Conservation (phyloP, 2,888 invertebrate genomes). For the Cryptosula pallasiana region DNA sequence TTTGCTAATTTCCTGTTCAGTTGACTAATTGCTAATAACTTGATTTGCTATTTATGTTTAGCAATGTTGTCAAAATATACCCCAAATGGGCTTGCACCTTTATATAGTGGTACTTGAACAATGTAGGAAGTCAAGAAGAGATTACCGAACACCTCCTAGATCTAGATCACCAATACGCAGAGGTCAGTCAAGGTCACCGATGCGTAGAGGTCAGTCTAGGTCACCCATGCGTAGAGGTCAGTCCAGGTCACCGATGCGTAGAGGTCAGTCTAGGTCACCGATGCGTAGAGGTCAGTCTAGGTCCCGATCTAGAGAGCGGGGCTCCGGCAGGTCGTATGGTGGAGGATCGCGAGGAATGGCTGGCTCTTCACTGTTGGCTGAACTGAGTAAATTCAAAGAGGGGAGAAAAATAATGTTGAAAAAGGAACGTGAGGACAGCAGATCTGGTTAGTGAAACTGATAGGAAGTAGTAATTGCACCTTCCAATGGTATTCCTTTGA, state of each 20-base stretch:
- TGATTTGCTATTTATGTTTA: not conserved
- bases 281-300: not conserved
- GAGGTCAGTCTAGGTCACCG: constrained; percentile 7
- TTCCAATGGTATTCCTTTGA: too few species aligned
- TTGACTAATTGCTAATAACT: not conserved
- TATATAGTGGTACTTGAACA: not conserved
- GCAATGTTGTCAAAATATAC: too few species aligned
- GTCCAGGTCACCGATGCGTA: not conserved
- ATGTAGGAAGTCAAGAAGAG: constrained; percentile 12
- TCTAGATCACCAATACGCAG: not conserved
- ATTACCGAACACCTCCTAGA: constrained; percentile 12
- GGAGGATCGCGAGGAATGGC: not conserved
- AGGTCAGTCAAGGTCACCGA: constrained; percentile 2
- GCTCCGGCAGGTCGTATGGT: not conserved
- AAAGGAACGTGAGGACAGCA: constrained; percentile 53
- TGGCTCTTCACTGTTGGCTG: constrained; percentile 39
- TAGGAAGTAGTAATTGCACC: too few species aligned
- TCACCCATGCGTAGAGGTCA: not conserved
- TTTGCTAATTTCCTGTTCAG: not conserved
- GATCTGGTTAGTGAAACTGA: constrained; percentile 16
- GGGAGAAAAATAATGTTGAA: constrained; percentile 35
- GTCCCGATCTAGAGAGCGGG: constrained; percentile 1
- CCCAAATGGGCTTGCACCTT: too few species aligned
- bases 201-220: not conserved
- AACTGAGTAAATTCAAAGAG: constrained; percentile 47